A percentile compares a stretch with the other conserved stretches of the same genome.
phyloP scores from a whole-genome alignment of 2,797 vertebrate genomes.

The Atherinosoma microstoma region DNA sequence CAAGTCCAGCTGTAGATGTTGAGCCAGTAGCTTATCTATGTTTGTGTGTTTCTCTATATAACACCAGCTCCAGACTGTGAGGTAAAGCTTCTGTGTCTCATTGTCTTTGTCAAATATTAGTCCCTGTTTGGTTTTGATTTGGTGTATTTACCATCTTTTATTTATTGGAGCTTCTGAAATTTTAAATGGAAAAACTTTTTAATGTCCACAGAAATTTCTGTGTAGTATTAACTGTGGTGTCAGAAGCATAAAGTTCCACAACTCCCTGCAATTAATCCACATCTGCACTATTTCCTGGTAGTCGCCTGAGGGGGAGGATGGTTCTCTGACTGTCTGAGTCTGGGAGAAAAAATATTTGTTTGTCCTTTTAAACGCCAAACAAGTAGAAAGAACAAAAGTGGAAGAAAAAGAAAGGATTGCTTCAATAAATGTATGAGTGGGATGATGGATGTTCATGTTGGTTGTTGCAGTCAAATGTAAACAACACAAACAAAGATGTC shows the following conservation, averaged over 20 bases:
- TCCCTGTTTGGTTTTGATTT: no score
- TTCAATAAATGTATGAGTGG: constrained; percentile 3
- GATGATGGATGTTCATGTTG: not conserved
- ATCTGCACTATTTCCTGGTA: constrained; percentile 18
- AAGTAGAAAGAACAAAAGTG: constrained; percentile 5
- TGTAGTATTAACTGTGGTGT: constrained; percentile 1
- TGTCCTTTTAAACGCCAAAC: constrained; percentile 9
- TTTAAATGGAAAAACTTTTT: constrained; percentile 12
- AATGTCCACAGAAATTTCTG: not conserved
- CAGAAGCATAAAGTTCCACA: constrained; percentile 11
- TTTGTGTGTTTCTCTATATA: not conserved
- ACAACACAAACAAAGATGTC: constrained; percentile 1
- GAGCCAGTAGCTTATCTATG: not conserved
- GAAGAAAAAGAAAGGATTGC: not conserved
- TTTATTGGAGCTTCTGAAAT: constrained; percentile 14
- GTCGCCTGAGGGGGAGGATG: constrained; percentile 19
- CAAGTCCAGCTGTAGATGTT: not conserved
- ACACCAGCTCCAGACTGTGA: not conserved
- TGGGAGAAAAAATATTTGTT: constrained; percentile 12
- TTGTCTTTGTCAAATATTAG: not conserved
- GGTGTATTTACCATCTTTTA: no score
- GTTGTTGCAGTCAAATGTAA: constrained; percentile 7
- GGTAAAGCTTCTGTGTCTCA: not conserved
- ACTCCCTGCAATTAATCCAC: constrained; percentile 22
- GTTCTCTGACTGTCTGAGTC: not conserved